Conservation (phyloP, 2,113 vertebrate genomes). For the Zosterops japonicus region DNA sequence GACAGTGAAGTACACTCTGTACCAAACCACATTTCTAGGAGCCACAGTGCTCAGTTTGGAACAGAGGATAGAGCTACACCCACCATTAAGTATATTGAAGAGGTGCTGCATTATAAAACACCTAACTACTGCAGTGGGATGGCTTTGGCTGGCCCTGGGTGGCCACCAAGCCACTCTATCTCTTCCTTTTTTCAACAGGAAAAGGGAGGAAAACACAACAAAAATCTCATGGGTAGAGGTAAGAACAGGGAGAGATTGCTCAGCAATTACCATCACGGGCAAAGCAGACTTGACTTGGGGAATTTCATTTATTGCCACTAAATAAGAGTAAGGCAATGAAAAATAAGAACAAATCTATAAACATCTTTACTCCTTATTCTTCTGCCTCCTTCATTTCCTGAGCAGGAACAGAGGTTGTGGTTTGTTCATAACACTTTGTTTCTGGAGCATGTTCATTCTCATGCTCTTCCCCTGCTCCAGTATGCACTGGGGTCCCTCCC, state of each 20-base stretch:
- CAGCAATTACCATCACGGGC: background rate
- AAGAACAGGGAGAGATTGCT: background rate
- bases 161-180: background rate
- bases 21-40: background rate
- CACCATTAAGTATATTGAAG: background rate
- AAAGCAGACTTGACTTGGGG: background rate
- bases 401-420: background rate
- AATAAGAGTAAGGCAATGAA: background rate
- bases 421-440: background rate
- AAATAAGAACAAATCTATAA: background rate
- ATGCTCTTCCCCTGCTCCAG: background rate
- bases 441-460: background rate
- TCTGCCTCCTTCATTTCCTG: background rate
- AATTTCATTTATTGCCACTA: background rate
- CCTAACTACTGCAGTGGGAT: background rate
- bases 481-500: background rate
- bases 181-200: background rate
- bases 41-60: background rate
- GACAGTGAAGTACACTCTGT: background rate
- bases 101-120: background rate
- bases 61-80: background rate
- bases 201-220: fast-evolving
- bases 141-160: background rate
- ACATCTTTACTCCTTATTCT: background rate
- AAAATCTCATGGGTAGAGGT: fast-evolving